These are phyloP conservation scores for Dasyornis broadbenti DNA, from an alignment of 2,113 vertebrate genomes.

Conservation along the genomic window DNA sequence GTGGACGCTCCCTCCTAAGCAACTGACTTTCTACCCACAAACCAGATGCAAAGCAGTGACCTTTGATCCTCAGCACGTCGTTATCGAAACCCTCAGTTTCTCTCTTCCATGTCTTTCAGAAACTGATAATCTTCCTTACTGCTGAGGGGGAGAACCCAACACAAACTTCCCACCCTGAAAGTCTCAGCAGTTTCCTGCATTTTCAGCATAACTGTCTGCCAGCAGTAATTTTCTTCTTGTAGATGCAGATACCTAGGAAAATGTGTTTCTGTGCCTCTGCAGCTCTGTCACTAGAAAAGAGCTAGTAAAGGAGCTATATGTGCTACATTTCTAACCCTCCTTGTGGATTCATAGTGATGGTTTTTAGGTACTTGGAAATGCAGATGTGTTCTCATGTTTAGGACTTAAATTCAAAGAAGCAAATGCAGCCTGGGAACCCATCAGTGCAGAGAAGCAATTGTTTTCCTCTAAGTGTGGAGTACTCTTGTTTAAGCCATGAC, in stretches of 20 bases:
- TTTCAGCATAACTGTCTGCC: not conserved
- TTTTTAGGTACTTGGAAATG: not conserved
- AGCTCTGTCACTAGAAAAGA: not conserved
- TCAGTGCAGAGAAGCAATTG: not conserved
- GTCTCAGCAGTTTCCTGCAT: not conserved
- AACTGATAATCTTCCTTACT: not conserved
- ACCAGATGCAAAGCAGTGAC: not conserved
- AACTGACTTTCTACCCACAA: not conserved
- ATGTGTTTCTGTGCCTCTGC: not conserved
- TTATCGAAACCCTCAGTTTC: not conserved
- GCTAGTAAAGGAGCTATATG: not conserved
- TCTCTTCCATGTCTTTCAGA: not conserved
- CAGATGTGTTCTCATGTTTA: not conserved
- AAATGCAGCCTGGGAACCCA: not conserved
- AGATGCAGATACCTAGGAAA: not conserved
- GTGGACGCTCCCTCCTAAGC: not conserved
- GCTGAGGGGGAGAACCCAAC: not conserved
- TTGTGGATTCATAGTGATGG: not conserved
- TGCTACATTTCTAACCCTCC: not conserved
- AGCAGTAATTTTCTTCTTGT: not conserved
- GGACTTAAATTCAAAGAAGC: not conserved
- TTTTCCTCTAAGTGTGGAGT: not conserved
- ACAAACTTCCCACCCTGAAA: not conserved
- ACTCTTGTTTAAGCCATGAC: not conserved
- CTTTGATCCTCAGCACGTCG: not conserved